Evolutionary conservation across 23 tunicate genomes (phyloP).

Genomic region (Pegea sp.): DNA sequence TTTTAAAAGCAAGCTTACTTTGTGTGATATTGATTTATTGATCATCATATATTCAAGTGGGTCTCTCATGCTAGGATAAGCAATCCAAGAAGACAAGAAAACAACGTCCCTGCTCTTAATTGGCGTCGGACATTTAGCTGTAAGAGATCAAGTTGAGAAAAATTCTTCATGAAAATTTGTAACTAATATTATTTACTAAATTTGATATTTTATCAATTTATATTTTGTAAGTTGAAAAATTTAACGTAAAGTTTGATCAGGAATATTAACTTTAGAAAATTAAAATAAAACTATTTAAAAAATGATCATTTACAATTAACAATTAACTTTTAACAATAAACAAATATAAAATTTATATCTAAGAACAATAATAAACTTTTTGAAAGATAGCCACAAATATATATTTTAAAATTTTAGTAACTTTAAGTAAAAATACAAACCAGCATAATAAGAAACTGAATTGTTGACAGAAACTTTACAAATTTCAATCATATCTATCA

Average conservation of each 20-base stretch:
- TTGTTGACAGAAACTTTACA: constrained; percentile 87
- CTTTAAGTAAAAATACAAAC: constrained; percentile 12
- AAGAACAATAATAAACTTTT: background rate
- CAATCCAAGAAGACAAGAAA: constrained; percentile 85
- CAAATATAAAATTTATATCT: too few species aligned
- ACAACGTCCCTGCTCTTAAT: constrained; percentile 72
- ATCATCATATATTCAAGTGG: constrained; percentile 90
- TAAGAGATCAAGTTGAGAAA: too few species aligned
- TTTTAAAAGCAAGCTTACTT: constrained; percentile 20
- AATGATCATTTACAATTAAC: too few species aligned
- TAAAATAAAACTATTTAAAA: too few species aligned
- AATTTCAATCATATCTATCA: constrained; percentile 73
- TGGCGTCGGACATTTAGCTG: constrained; percentile 91
- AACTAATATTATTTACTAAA: too few species aligned
- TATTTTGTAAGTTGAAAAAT: too few species aligned
- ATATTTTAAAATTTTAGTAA: background rate
- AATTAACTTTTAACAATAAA: too few species aligned
- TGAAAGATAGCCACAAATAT: background rate
- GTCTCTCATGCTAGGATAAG: constrained; percentile 86
- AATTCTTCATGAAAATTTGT: too few species aligned
- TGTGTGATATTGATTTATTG: constrained; percentile 74
- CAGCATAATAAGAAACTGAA: constrained; percentile 82
- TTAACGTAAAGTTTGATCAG: too few species aligned
- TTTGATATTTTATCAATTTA: too few species aligned
- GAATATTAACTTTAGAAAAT: too few species aligned